Evolutionary conservation across 2,113 vertebrate species (phyloP).

Genomic region (Aix galericulata): DNA sequence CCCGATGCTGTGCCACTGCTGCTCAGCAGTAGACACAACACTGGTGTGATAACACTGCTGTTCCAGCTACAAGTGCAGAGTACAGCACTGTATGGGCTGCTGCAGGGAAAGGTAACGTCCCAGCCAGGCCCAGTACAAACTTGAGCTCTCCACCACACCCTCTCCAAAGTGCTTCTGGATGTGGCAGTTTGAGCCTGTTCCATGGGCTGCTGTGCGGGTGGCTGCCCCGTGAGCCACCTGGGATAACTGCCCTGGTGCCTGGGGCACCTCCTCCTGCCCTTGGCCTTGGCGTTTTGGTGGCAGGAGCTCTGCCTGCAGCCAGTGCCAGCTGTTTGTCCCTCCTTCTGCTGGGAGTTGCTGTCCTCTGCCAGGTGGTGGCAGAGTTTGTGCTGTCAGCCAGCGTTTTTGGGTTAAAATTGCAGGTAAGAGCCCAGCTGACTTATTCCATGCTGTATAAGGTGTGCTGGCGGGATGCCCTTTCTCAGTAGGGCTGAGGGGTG

Average conservation of each 20-base stretch:
- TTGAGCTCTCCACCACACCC: neutral
- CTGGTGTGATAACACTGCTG: too few relatives aligned
- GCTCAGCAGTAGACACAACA: too few relatives aligned
- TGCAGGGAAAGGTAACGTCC: too few relatives aligned
- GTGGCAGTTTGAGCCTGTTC: neutral
- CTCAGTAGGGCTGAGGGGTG: neutral
- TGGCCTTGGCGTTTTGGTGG: too few relatives aligned
- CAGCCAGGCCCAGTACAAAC: neutral
- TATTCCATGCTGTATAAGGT: too few relatives aligned
- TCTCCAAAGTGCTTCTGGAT: neutral
- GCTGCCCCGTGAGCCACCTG: too few relatives aligned
- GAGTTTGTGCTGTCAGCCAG: neutral
- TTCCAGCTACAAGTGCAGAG: too few relatives aligned
- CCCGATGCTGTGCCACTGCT: too few relatives aligned
- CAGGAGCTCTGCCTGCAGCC: neutral
- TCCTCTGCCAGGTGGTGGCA: neutral
- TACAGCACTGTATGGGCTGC: too few relatives aligned
- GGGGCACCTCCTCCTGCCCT: too few relatives aligned
- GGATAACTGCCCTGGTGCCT: too few relatives aligned
- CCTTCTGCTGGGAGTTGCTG: neutral
- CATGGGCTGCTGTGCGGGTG: too few relatives aligned
- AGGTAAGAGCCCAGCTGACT: neutral
- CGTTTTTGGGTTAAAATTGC: neutral
- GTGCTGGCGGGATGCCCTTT: neutral
- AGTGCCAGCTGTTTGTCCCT: neutral